Evolutionary conservation across 2,113 vertebrate species (phyloP).

Genomic region (Heteronetta atricapilla): DNA sequence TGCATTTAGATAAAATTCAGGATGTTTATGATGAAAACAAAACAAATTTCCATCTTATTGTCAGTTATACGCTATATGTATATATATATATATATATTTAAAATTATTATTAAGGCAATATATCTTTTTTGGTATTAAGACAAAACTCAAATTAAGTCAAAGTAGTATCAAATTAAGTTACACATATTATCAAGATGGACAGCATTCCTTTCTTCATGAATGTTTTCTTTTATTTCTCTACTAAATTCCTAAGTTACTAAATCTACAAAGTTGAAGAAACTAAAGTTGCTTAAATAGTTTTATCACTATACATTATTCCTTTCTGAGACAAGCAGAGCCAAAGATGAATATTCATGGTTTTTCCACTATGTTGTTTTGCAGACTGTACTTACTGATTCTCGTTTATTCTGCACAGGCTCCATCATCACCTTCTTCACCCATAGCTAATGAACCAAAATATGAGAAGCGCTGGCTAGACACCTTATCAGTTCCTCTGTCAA

Average conservation of each 20-base stretch:
- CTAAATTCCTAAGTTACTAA: neutral
- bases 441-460: slow-evolving; percentile 90
- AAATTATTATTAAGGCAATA: neutral
- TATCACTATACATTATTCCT: neutral
- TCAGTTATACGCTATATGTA: neutral
- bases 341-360: slow-evolving; percentile 9
- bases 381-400: slow-evolving; percentile 60
- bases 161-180: neutral
- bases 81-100: neutral
- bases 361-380: neutral
- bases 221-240: slow-evolving; percentile 5
- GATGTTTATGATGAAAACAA: neutral
- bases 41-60: neutral
- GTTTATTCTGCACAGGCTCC: slow-evolving; percentile 85
- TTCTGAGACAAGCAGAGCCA: neutral
- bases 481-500: slow-evolving; percentile 85
- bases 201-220: neutral
- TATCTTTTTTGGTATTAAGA: neutral
- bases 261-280: no score
- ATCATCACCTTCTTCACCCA: slow-evolving; percentile 87
- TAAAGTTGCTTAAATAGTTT: neutral
- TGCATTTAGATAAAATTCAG: neutral
- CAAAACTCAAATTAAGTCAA: neutral
- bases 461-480: slow-evolving; percentile 93
- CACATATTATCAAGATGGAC: neutral